Conservation (phyloP, 2,888 invertebrate genomes). For the Thumatha senex region DNA sequence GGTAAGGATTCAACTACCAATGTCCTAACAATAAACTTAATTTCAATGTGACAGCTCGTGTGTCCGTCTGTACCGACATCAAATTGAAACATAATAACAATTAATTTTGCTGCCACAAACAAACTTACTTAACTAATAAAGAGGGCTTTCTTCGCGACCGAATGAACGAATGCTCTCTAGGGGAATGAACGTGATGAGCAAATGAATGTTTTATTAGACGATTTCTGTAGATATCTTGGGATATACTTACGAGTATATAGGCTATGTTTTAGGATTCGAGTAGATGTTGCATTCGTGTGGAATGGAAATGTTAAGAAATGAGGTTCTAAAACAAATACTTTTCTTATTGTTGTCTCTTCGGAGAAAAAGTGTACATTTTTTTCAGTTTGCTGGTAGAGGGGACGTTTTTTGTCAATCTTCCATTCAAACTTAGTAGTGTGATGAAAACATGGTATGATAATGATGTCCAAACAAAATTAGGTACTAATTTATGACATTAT, state of each 20-base stretch:
- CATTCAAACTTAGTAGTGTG: too few species aligned
- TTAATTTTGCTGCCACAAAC: slow-evolving; percentile 31
- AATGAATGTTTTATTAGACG: slow-evolving; percentile 51
- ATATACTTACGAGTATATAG: slow-evolving; percentile 3
- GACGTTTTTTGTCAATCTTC: too few species aligned
- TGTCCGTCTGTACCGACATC: slow-evolving; percentile 3
- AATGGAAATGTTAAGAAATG: slow-evolving; percentile 1
- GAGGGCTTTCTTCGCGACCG: slow-evolving; percentile 8
- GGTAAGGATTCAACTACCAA: not conserved
- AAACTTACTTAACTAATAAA: slow-evolving; percentile 32
- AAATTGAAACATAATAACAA: slow-evolving; percentile 21
- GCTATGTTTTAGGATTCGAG: slow-evolving; percentile 1
- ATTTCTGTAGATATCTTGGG: slow-evolving; percentile 17
- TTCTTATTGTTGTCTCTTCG: not conserved
- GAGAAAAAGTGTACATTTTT: not conserved
- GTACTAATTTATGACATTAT: too few species aligned
- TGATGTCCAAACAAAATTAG: too few species aligned
- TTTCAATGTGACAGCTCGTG: slow-evolving; percentile 2
- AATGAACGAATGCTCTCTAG: slow-evolving; percentile 40
- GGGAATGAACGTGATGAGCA: slow-evolving; percentile 47
- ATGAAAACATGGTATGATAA: not conserved
- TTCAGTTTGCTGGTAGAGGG: not conserved
- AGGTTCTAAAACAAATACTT: not conserved
- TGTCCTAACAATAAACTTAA: not conserved
- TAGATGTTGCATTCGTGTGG: not conserved